Percentiles rank a stretch among this genome's conserved stretches.
phyloP scores from a whole-genome alignment of 2,113 vertebrate genomes.

The Oryzias celebensis region DNA sequence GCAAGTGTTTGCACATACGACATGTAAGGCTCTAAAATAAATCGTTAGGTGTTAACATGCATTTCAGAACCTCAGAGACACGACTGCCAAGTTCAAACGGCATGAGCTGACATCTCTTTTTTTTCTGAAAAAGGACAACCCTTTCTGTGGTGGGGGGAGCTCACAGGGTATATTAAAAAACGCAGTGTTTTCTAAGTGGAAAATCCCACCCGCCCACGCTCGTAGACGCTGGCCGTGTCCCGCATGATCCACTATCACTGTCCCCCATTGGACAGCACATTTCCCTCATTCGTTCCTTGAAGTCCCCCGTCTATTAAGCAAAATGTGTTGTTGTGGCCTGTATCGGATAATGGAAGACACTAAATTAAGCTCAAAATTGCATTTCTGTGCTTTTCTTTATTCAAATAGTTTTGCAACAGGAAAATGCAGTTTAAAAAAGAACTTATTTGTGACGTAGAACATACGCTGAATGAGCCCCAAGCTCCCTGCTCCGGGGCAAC shows the following conservation, averaged over 20 bases:
- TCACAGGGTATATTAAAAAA: conserved; percentile 31
- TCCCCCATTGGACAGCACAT: conserved; percentile 47
- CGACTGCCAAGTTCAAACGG: conserved; percentile 15
- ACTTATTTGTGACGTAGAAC: too few relatives aligned
- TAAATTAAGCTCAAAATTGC: too few relatives aligned
- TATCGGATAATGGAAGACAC: too few relatives aligned
- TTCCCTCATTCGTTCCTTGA: conserved; percentile 31
- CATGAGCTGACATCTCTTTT: conserved; percentile 38
- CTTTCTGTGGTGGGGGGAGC: conserved; percentile 31
- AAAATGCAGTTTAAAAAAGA: too few relatives aligned
- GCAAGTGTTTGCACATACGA: conserved; percentile 3
- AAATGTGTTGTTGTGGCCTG: too few relatives aligned
- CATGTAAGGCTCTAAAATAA: conserved; percentile 22
- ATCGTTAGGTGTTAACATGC: conserved; percentile 8
- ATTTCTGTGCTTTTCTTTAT: too few relatives aligned
- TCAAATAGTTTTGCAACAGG: too few relatives aligned
- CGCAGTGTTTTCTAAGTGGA: conserved; percentile 43
- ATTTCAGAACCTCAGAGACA: conserved; percentile 11
- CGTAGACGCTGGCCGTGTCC: conserved; percentile 33
- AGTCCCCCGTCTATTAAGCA: too few relatives aligned
- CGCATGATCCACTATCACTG: conserved; percentile 52
- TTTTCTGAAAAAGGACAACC: conserved; percentile 26
- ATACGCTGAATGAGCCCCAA: too few relatives aligned
- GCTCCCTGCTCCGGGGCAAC: too few relatives aligned
- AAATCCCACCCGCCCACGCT: conserved; percentile 55